Evolutionary conservation across 1,140 invertebrate species (phyloP).

Genomic region (Drosophila albomicans): DNA sequence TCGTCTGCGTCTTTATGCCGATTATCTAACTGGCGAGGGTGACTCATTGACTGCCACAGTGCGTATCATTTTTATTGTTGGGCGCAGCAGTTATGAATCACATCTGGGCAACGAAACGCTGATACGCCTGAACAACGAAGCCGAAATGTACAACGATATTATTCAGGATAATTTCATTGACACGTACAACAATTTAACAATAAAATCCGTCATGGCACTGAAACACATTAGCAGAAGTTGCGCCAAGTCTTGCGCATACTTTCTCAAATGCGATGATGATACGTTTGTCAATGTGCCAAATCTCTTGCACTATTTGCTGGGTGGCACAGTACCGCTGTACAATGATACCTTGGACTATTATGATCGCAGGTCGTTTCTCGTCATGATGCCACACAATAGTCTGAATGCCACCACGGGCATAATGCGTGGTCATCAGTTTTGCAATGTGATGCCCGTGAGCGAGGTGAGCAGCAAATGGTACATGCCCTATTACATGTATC

Average conservation of each 20-base stretch:
- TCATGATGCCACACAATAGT: constrained; percentile 56
- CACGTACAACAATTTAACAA: constrained; percentile 96
- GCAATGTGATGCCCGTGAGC: constrained; percentile 89
- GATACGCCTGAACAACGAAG: constrained; percentile 61
- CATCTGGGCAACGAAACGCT: constrained; percentile 69
- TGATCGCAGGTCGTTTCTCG: constrained; percentile 56
- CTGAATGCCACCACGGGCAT: constrained; percentile 85
- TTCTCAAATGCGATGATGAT: constrained; percentile 94
- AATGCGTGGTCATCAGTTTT: constrained; percentile 91
- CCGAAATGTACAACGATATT: constrained; percentile 88
- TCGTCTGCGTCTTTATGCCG: constrained; percentile 54
- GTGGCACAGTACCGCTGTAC: constrained; percentile 82
- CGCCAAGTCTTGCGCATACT: constrained; percentile 87
- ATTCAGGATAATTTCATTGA: constrained; percentile 96
- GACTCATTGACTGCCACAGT: constrained; percentile 45
- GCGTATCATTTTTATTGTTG: constrained; percentile 72
- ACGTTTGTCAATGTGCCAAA: constrained; percentile 92
- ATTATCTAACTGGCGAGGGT: constrained; percentile 52
- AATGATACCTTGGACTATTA: constrained; percentile 79
- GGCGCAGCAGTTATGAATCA: constrained; percentile 54
- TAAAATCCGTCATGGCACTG: constrained; percentile 94
- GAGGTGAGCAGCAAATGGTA: constrained; percentile 93
- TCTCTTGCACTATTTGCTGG: constrained; percentile 85
- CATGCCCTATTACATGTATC: constrained; percentile 92
- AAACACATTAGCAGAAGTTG: constrained; percentile 92